Conservation (phyloP, 1,140 invertebrate genomes). For the Plectus sambesii region DNA sequence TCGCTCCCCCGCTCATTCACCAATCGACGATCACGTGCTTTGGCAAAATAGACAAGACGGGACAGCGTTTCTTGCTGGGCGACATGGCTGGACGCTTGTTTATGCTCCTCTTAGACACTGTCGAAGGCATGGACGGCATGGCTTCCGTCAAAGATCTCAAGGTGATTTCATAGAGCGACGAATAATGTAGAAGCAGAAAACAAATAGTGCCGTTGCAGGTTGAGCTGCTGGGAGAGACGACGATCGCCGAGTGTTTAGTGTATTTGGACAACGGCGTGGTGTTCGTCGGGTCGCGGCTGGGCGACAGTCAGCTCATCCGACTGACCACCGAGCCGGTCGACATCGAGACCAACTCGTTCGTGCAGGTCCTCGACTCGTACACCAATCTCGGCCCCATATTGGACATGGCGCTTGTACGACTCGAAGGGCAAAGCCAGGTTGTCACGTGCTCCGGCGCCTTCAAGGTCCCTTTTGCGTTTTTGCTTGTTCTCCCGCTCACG, state of each 20-base stretch:
- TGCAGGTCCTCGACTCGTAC: constrained; percentile 86
- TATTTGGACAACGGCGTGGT: constrained; percentile 97
- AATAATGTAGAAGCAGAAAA: constrained; percentile 46
- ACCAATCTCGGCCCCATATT: constrained; percentile 92
- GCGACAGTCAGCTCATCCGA: constrained; percentile 89
- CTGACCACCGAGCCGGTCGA: constrained; percentile 73
- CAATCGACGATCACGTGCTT: constrained; percentile 91
- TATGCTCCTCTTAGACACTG: constrained; percentile 83
- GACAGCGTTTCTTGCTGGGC: constrained; percentile 78
- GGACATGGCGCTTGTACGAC: constrained; percentile 86
- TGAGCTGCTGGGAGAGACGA: constrained; percentile 62
- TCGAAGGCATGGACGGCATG: constrained; percentile 64
- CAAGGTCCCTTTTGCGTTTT: constrained; percentile 47
- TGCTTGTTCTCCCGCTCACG: constrained; percentile 8
- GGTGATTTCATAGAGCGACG: constrained; percentile 77
- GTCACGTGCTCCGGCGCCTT: constrained; percentile 81
- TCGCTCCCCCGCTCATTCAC: constrained; percentile 48
- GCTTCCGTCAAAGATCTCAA: constrained; percentile 74
- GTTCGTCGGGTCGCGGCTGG: constrained; percentile 86
- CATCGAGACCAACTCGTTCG: constrained; percentile 62
- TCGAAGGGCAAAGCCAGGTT: constrained; percentile 90
- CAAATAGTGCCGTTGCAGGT: constrained; percentile 19
- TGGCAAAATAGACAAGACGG: constrained; percentile 78
- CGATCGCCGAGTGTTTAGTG: constrained; percentile 94
- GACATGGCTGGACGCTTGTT: constrained; percentile 88